These are phyloP conservation scores for Mesitornis unicolor DNA, from an alignment of 2,113 vertebrate species.

Conservation along the genomic window DNA sequence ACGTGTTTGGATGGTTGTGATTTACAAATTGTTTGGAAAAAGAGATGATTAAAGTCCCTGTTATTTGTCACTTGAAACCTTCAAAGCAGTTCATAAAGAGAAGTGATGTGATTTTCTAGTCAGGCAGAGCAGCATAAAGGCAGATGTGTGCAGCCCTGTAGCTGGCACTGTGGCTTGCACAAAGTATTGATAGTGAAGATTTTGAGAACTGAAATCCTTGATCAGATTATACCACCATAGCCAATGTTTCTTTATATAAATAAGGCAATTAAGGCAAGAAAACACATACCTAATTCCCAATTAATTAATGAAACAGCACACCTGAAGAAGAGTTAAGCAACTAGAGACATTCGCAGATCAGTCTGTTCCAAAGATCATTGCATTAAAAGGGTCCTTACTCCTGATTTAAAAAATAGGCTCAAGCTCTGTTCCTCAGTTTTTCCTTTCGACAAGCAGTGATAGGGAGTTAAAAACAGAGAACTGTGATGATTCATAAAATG, in stretches of 20 bases:
- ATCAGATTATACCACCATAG: neutral
- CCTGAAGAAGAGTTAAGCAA: neutral
- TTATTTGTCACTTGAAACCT: constrained; percentile 40
- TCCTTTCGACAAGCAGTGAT: neutral
- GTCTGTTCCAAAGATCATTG: neutral
- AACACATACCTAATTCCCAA: neutral
- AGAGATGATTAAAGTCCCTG: constrained; percentile 29
- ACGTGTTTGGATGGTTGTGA: constrained; percentile 36
- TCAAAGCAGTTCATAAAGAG: constrained; percentile 5
- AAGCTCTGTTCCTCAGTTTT: neutral
- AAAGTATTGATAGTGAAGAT: neutral
- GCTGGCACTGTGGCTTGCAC: neutral
- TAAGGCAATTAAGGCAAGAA: neutral
- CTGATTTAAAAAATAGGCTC: neutral
- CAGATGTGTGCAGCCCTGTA: neutral
- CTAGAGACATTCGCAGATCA: neutral
- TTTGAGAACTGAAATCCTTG: neutral
- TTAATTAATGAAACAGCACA: neutral
- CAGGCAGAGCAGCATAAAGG: neutral
- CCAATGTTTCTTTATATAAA: neutral
- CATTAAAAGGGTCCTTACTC: neutral
- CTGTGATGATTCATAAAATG: neutral
- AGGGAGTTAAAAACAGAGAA: neutral
- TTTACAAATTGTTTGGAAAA: constrained; percentile 63
- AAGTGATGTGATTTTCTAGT: constrained; percentile 6